These are phyloP conservation scores for Magallana gigas DNA, from an alignment of 1,140 invertebrate species.

Conservation along the genomic window DNA sequence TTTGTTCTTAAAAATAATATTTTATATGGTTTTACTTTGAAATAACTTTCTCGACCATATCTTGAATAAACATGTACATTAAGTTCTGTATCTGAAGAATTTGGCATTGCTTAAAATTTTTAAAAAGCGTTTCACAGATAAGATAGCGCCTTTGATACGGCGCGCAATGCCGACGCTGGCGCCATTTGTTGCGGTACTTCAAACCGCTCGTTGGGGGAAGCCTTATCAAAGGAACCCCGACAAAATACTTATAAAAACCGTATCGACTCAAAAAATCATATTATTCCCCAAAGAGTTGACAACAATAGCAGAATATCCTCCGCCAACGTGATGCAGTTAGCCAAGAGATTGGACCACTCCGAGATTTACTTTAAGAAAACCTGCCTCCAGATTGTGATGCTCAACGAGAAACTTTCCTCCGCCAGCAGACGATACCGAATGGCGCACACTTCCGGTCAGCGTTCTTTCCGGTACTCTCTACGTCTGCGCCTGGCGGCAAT, in stretches of 20 bases:
- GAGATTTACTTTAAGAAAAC: conserved; percentile 53
- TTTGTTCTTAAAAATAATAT: too few relatives aligned
- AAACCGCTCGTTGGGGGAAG: background rate
- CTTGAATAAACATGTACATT: too few relatives aligned
- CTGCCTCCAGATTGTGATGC: conserved; percentile 56
- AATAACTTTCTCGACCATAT: too few relatives aligned
- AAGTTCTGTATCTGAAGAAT: too few relatives aligned
- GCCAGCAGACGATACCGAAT: conserved; percentile 56
- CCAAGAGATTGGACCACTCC: background rate
- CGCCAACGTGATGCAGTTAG: background rate
- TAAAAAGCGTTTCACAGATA: too few relatives aligned
- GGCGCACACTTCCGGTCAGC: conserved; percentile 55
- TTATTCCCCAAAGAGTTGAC: background rate
- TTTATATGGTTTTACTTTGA: too few relatives aligned
- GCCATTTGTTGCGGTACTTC: background rate
- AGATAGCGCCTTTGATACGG: background rate
- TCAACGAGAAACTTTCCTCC: conserved; percentile 55
- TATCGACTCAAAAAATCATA: background rate
- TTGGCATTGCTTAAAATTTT: too few relatives aligned
- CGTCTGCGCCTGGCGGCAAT: conserved; percentile 57
- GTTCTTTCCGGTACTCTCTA: conserved; percentile 57
- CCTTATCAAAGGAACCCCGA: background rate
- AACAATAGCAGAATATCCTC: background rate
- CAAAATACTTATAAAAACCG: background rate
- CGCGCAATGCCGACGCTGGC: background rate